Evolutionary conservation across 2,888 invertebrate species (phyloP), one percentile per base, ranked within the genome.

Genomic region (Drosophila affinis): DNA sequence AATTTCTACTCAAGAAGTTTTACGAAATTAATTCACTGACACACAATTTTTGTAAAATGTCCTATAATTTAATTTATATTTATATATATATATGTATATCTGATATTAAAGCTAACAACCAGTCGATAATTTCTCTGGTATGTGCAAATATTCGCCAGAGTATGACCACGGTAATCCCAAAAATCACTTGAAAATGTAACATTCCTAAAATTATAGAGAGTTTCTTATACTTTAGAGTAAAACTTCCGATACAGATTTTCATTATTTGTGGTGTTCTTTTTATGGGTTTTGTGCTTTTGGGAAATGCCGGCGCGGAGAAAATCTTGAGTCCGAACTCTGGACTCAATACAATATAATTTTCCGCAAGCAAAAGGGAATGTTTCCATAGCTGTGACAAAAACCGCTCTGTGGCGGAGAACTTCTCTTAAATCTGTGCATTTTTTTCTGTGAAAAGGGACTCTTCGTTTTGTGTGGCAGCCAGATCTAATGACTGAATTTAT

Each of bases 401-500:
- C n/a, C n/a, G n/a, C n/a, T n/a, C n/a, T n/a, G n/a, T n/a, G n/a
- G n/a, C n/a, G n/a, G n/a, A n/a, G n/a, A n/a, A n/a, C n/a, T n/a
- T n/a, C n/a, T n/a, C n/a, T n/a, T n/a, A n/a, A n/a, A n/a, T n/a
- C n/a, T n/a, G n/a, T n/a, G n/a, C n/a, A n/a, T n/a, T n/a, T n/a
- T n/a, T n/a, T n/a, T n/a, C n/a, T n/a, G n/a, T n/a, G n/a, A n/a
- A 9, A 14, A 49, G 24, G 27, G n/a, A 14, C 14, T 14, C 21
- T n/a, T 49, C 10, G 52, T 24, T n/a, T n/a, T 29, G 5, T 39
- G 14, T 39, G 39, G n/a, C 39, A 39, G 52, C 32, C 46, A 18
- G 24, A 10, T 44, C 68, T 58, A 12, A 53, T 53, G 52, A 48
- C 53, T 59, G 48, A 49, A 48, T 59, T 60, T 59, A 54, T 59